A percentile compares a stretch with the other conserved stretches of the same genome.
phyloP scores from a whole-genome alignment of 2,888 invertebrate genomes.

The Pyrocoelia pectoralis region DNA sequence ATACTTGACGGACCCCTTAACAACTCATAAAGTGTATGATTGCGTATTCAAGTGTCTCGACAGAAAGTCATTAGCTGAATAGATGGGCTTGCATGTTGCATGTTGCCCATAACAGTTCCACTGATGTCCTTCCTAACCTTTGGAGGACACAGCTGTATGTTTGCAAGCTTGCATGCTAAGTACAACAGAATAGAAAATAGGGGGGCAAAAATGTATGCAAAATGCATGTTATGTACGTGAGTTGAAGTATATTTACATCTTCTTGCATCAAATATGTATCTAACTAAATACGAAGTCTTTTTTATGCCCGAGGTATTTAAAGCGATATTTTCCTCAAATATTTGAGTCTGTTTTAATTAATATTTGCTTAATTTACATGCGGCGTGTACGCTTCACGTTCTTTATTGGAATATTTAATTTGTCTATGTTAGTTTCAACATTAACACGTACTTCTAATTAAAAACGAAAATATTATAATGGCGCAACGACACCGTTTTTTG shows the following conservation, averaged over 20 bases:
- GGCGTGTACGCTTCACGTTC: not conserved
- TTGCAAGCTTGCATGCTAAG: constrained; percentile 36
- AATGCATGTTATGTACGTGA: constrained; percentile 32
- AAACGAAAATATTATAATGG: too few relatives aligned
- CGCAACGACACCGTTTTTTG: too few relatives aligned
- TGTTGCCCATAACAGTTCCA: constrained; percentile 31
- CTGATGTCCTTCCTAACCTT: constrained; percentile 35
- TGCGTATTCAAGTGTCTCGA: constrained; percentile 28
- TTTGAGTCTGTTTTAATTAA: not conserved
- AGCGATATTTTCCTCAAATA: not conserved
- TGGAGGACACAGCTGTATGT: constrained; percentile 35
- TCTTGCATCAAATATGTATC: not conserved
- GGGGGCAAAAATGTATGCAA: constrained; percentile 32
- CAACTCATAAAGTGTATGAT: constrained; percentile 20
- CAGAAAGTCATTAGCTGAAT: constrained; percentile 33
- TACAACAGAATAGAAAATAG: constrained; percentile 27
- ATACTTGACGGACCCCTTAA: constrained; percentile 9
- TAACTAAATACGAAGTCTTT: not conserved
- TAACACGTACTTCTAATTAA: not conserved
- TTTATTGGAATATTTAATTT: not conserved
- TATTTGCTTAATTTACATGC: not conserved
- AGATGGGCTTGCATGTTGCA: constrained; percentile 32
- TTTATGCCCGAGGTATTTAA: not conserved
- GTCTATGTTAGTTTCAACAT: not conserved
- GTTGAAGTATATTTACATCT: constrained; percentile 29